A percentile compares a stretch with the other conserved stretches of the same genome.
These are phyloP conservation scores for Vollenhovia emeryi DNA, from an alignment of 1,140 invertebrate species.

Conservation along the genomic window DNA sequence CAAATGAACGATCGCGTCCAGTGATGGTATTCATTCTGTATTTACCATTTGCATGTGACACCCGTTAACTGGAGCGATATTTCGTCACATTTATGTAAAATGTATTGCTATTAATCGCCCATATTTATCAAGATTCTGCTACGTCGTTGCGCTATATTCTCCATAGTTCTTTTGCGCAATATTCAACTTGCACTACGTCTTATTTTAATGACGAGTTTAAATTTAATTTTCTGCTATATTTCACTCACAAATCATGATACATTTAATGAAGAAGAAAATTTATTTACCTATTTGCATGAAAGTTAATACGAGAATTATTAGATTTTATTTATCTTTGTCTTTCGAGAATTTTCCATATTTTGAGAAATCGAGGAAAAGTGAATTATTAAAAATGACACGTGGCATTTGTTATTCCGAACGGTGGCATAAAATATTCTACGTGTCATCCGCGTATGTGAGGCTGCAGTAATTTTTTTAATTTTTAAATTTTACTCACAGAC, in stretches of 20 bases:
- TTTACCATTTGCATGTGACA: background rate
- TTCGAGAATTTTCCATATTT: background rate
- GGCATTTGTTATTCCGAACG: background rate
- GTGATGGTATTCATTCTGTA: background rate
- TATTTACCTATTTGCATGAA: background rate
- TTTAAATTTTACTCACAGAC: conserved; percentile 23
- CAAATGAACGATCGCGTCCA: background rate
- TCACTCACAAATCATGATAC: background rate
- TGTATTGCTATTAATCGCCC: background rate
- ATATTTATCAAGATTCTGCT: background rate
- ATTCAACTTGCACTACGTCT: background rate
- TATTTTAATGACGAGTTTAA: background rate
- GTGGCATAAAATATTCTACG: background rate
- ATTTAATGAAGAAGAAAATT: background rate
- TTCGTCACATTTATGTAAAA: conserved; percentile 1
- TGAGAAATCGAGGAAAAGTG: background rate
- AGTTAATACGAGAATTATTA: background rate
- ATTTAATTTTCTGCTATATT: background rate
- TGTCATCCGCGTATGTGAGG: background rate
- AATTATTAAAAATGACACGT: background rate
- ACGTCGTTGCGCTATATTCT: background rate
- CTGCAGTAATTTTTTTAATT: conserved; percentile 27
- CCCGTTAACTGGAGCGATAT: conserved; percentile 10
- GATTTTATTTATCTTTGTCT: background rate
- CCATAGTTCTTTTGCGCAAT: background rate